phyloP scores from a whole-genome alignment of 2,888 invertebrate genomes.

The Zhuqinia jingwanae region DNA sequence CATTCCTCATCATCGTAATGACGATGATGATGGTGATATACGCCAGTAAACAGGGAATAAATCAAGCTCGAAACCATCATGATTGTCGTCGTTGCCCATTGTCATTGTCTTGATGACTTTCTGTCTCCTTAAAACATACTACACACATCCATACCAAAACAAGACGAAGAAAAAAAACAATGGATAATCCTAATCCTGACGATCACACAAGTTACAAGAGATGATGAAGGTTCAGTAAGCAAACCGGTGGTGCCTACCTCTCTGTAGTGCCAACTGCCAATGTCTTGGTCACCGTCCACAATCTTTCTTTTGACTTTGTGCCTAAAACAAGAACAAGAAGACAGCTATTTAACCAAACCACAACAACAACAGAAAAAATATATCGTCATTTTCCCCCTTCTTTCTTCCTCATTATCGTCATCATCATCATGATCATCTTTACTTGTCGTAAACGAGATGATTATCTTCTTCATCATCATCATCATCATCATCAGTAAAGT shows the following conservation, averaged over 20 bases:
- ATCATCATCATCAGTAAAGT: conserved; percentile 25
- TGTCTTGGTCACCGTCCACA: background rate
- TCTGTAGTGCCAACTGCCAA: background rate
- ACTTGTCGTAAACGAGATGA: conserved; percentile 47
- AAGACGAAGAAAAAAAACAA: conserved; percentile 29
- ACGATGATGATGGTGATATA: conserved; percentile 31
- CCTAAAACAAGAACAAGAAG: background rate
- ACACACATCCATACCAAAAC: background rate
- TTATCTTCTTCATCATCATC: conserved; percentile 47
- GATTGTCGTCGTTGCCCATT: conserved; percentile 43
- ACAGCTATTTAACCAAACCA: conserved; percentile 14
- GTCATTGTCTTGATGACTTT: conserved; percentile 28
- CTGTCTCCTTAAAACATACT: background rate
- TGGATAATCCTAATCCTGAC: conserved; percentile 3
- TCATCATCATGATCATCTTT: conserved; percentile 24
- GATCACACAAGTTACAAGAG: background rate
- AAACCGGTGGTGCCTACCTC: background rate
- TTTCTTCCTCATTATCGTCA: conserved; percentile 28
- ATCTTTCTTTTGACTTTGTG: background rate
- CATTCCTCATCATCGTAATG: too few relatives aligned
- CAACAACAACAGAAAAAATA: conserved; percentile 2
- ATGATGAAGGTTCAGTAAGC: conserved; percentile 19
- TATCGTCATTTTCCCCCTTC: background rate
- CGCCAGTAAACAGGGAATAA: conserved; percentile 32
- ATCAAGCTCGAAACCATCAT: conserved; percentile 23